phyloP scores from a whole-genome alignment of 1,140 invertebrate genomes.

The Drosophila pruinosa region DNA sequence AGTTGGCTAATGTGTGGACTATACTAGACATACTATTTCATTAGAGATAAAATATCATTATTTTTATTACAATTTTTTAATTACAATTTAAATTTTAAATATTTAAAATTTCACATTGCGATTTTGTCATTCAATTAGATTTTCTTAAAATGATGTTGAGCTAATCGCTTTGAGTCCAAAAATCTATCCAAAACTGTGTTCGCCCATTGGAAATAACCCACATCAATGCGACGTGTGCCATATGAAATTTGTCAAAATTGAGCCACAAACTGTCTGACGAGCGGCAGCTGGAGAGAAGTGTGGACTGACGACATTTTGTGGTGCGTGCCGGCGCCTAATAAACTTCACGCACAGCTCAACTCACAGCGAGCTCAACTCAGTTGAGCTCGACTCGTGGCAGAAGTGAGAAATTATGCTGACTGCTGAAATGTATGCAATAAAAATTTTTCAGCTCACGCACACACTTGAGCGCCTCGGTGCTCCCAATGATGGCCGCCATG shows the following conservation, averaged over 20 bases:
- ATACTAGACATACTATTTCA: too few relatives aligned
- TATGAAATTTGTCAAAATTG: conserved; percentile 29
- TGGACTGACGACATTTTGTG: conserved; percentile 25
- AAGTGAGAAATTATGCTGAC: conserved; percentile 80
- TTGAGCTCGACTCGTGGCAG: conserved; percentile 11
- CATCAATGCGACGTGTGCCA: conserved; percentile 8
- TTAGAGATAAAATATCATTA: too few relatives aligned
- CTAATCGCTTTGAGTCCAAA: background rate
- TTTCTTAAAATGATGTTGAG: background rate
- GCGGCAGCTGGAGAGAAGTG: background rate
- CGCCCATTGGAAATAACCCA: background rate
- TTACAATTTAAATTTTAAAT: too few relatives aligned
- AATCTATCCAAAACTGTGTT: background rate
- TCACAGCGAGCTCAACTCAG: background rate
- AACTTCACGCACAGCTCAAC: conserved; percentile 61
- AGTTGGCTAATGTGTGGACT: background rate
- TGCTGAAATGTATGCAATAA: conserved; percentile 80
- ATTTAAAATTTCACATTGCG: too few relatives aligned
- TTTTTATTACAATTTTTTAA: too few relatives aligned
- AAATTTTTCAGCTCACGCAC: conserved; percentile 79
- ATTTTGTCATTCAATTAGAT: background rate
- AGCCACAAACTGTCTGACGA: conserved; percentile 3
- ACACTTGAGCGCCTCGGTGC: conserved; percentile 24
- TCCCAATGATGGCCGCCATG: conserved; percentile 36
- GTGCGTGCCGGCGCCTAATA: conserved; percentile 64